phyloP scores from a whole-genome alignment of 2,797 vertebrate species.

The Borostomias antarcticus region DNA sequence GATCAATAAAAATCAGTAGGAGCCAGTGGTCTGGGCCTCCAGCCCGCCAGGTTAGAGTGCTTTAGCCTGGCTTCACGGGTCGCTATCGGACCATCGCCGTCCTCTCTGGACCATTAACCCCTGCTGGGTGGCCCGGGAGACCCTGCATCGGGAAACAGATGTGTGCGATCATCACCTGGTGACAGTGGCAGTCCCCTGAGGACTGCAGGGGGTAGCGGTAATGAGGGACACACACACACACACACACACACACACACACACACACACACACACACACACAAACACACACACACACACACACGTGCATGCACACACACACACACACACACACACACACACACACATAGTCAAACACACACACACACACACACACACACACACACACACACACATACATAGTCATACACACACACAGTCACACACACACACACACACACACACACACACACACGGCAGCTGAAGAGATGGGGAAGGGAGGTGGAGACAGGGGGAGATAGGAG shows the following conservation, averaged over 20 bases:
- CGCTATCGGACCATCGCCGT: slow-evolving; percentile 53
- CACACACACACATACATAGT: not conserved
- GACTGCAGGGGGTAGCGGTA: not conserved
- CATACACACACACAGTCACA: slow-evolving; percentile 3
- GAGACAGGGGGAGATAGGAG: no score
- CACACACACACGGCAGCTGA: no score
- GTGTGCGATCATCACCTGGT: slow-evolving; percentile 42
- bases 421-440: no score
- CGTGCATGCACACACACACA: not conserved
- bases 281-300: no score
- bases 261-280: no score
- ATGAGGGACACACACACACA: no score
- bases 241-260: no score
- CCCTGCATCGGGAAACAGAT: slow-evolving; percentile 44
- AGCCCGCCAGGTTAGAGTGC: slow-evolving; percentile 38
- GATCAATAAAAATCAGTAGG: slow-evolving; percentile 58
- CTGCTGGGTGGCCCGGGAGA: slow-evolving; percentile 38
- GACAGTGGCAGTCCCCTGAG: not conserved
- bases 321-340: no score
- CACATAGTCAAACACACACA: no score
- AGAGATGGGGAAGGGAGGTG: no score
- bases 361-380: slow-evolving; percentile 9
- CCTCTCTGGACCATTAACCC: slow-evolving; percentile 48
- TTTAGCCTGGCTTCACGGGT: slow-evolving; percentile 25
- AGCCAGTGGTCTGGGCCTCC: slow-evolving; percentile 33